Evolutionary conservation across 2,888 invertebrate genomes (phyloP).

Genomic region (Liopterus haemorrhoidalis): DNA sequence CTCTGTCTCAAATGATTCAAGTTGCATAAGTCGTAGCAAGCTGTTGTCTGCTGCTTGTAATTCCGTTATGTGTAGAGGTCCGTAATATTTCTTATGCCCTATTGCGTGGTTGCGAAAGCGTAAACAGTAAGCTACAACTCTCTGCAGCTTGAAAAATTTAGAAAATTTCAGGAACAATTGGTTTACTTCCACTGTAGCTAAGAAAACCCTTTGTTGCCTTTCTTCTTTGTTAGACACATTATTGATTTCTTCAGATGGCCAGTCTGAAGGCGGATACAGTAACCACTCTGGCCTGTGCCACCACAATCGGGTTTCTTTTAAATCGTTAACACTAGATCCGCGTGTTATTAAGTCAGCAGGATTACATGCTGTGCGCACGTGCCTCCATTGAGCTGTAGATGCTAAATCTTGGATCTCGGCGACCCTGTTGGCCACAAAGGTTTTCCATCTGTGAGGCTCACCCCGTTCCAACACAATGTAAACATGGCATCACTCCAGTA

Average conservation of each 20-base stretch:
- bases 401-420: conserved; percentile 1
- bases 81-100: too few species aligned
- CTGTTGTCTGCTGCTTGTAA: neutral
- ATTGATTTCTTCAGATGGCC: too few species aligned
- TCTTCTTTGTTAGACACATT: too few species aligned
- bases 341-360: neutral
- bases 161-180: conserved; percentile 10
- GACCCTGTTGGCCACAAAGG: neutral
- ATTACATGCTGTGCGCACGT: conserved; percentile 1
- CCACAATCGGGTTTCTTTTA: conserved; percentile 8
- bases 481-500: conserved; percentile 34
- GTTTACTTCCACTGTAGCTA: neutral
- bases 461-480: conserved; percentile 29
- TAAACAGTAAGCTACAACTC: conserved; percentile 17
- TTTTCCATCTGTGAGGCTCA: conserved; percentile 9
- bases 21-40: neutral
- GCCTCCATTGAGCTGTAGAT: conserved; percentile 1
- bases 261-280: too few species aligned
- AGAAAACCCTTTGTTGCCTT: too few species aligned
- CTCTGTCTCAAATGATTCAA: too few species aligned
- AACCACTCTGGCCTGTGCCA: conserved; percentile 7
- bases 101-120: conserved; percentile 12
- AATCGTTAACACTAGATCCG: neutral
- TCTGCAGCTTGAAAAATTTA: conserved; percentile 12
- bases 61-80: neutral